These are phyloP conservation scores for Protobothrops flavoviridis DNA, from an alignment of 2,113 vertebrate species.

Conservation along the genomic window DNA sequence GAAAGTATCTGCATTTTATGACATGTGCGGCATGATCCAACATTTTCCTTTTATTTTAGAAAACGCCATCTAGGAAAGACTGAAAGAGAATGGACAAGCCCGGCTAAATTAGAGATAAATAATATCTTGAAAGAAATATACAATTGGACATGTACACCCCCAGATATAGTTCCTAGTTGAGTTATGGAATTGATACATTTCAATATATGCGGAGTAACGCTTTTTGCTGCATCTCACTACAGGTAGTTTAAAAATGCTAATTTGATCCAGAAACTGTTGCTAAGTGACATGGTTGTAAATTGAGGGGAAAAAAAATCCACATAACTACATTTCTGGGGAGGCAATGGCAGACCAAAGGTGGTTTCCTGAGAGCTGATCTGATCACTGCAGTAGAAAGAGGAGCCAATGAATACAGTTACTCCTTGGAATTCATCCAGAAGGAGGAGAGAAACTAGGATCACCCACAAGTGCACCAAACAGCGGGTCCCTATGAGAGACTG, in stretches of 20 bases:
- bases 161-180: background rate
- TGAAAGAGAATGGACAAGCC: slow-evolving; percentile 36
- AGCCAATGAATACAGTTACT: background rate
- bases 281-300: background rate
- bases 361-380: background rate
- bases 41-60: background rate
- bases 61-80: slow-evolving; percentile 18
- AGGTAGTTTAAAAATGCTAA: background rate
- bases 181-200: background rate
- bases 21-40: background rate
- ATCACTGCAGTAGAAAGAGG: background rate
- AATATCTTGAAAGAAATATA: slow-evolving; percentile 16
- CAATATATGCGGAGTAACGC: background rate
- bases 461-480: background rate
- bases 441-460: background rate
- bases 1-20: background rate
- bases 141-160: background rate
- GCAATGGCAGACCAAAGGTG: background rate
- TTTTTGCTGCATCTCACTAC: background rate
- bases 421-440: background rate
- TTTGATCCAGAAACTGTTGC: background rate
- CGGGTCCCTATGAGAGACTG: background rate
- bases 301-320: background rate
- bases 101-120: slow-evolving; percentile 19
- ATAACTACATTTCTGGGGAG: background rate